phyloP scores from a whole-genome alignment of 2,113 vertebrate genomes.

The Vidua chalybeata region DNA sequence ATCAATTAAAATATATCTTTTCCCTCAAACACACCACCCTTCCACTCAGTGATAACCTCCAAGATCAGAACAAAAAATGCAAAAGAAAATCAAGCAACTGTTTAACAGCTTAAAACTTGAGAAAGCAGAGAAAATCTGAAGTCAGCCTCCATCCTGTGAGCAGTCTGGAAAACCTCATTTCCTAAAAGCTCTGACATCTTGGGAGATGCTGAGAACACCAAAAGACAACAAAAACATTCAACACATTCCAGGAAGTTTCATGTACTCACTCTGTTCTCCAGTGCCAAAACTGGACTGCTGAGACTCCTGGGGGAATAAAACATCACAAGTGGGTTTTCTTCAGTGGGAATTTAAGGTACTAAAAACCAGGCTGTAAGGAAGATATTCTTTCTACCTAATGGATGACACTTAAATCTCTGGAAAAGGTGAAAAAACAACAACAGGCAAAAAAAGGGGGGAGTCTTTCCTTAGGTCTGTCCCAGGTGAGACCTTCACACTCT shows the following conservation, averaged over 20 bases:
- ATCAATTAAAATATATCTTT: fast-evolving
- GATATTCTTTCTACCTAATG: background rate
- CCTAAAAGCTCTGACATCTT: background rate
- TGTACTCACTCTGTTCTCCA: constrained; percentile 91
- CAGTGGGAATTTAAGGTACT: background rate
- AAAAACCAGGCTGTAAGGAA: background rate
- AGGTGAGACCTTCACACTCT: background rate
- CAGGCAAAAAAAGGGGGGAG: too few species aligned
- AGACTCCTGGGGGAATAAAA: constrained; percentile 79
- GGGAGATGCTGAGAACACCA: background rate
- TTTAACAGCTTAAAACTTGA: background rate
- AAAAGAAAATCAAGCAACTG: background rate
- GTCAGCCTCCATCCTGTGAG: background rate
- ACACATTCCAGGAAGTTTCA: constrained; percentile 20
- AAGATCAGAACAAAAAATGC: background rate
- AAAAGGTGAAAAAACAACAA: background rate
- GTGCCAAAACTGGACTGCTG: constrained; percentile 84
- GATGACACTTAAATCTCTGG: background rate
- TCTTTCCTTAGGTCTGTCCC: too few species aligned
- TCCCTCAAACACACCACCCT: background rate
- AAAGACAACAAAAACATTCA: background rate
- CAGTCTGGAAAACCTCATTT: background rate
- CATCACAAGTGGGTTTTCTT: background rate
- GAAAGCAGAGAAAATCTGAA: background rate
- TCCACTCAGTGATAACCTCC: background rate